Evolutionary conservation across 2,797 vertebrate species (phyloP).

Genomic region (Fratercula arctica): DNA sequence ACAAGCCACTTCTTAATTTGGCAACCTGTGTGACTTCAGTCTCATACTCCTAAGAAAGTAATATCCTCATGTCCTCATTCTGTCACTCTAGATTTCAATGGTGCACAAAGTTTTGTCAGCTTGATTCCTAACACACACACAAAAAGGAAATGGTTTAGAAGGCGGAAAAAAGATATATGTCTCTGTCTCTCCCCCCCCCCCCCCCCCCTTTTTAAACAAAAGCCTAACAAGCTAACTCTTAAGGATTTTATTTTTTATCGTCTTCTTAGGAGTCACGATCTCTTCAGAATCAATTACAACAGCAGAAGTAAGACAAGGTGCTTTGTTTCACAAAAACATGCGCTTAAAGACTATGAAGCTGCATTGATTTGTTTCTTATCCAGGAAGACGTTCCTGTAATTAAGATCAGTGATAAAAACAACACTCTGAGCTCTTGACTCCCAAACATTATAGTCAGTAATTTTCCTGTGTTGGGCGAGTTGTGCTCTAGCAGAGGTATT

Average conservation of each 20-base stretch:
- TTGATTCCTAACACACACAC: neutral
- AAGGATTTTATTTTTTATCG: neutral
- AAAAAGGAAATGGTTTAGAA: neutral
- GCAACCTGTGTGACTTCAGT: neutral
- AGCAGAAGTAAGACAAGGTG: neutral
- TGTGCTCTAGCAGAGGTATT: neutral
- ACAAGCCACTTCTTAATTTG: neutral
- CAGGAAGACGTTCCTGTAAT: neutral
- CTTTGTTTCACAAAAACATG: neutral
- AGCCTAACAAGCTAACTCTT: neutral
- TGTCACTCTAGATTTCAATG: constrained; percentile 17
- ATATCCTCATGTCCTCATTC: constrained; percentile 30
- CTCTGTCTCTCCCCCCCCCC: accelerated
- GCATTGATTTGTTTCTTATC: neutral
- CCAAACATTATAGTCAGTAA: neutral
- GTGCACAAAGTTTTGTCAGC: neutral
- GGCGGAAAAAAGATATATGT: accelerated
- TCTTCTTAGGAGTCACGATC: neutral
- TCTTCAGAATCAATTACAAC: neutral
- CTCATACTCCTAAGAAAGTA: neutral
- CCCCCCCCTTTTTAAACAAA: neutral
- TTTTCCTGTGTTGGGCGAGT: neutral
- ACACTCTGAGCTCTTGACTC: neutral
- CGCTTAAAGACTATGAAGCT: neutral
- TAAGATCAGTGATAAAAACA: neutral